phyloP scores from a whole-genome alignment of 2,113 vertebrate genomes.

The Otocyon megalotis region DNA sequence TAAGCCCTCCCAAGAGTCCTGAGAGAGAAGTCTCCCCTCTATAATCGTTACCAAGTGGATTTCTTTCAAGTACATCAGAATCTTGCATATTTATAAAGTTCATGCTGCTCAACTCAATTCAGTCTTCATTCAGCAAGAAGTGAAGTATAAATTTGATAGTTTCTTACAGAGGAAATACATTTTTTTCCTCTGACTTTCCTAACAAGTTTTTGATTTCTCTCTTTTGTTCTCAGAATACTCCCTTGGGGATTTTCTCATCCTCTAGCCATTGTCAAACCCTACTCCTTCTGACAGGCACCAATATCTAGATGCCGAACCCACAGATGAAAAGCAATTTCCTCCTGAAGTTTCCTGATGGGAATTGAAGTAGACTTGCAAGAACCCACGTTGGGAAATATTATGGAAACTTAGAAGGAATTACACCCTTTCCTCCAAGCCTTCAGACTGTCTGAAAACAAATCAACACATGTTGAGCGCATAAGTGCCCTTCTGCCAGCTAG shows the following conservation, averaged over 20 bases:
- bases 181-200: constrained; percentile 40
- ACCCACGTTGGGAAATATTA: constrained; percentile 42
- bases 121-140: constrained; percentile 22
- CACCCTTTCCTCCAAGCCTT: not conserved
- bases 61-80: constrained; percentile 39
- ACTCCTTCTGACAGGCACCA: constrained; percentile 51
- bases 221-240: constrained; percentile 41
- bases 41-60: not conserved
- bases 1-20: not conserved
- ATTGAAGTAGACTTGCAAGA: constrained; percentile 39
- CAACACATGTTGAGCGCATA: not conserved
- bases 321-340: constrained; percentile 70
- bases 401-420: not conserved
- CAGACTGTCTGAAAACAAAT: constrained; percentile 57
- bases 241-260: constrained; percentile 39
- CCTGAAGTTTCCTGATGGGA: constrained; percentile 45
- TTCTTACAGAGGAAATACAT: constrained; percentile 4
- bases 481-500: not conserved
- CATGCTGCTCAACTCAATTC: not conserved
- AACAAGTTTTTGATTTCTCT: constrained; percentile 30
- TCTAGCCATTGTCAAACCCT: not conserved
- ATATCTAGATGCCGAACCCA: constrained; percentile 28
- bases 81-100: constrained; percentile 41
- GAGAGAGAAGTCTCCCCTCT: not conserved
- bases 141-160: constrained; percentile 21